These are phyloP conservation scores for Crotalus horridus DNA, from an alignment of 2,113 vertebrate genomes.

Conservation along the genomic window DNA sequence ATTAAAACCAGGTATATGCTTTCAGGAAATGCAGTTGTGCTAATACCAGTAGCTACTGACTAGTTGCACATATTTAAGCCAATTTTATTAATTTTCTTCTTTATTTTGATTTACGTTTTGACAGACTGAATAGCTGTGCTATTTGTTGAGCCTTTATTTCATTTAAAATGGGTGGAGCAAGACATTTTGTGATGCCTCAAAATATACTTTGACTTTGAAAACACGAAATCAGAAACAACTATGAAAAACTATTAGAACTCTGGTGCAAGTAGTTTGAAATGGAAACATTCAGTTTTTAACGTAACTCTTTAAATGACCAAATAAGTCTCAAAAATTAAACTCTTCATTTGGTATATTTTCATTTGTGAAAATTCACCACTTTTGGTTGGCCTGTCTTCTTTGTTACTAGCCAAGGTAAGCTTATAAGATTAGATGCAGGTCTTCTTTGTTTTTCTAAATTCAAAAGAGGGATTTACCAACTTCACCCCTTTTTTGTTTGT, in stretches of 20 bases:
- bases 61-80: background rate
- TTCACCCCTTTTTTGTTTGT: background rate
- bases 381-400: constrained; percentile 3
- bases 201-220: background rate
- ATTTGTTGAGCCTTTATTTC: background rate
- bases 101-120: background rate
- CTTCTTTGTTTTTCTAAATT: background rate
- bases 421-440: constrained; percentile 32
- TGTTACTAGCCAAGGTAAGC: constrained; percentile 20
- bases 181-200: background rate
- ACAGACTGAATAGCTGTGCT: background rate
- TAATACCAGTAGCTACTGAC: background rate
- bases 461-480: background rate
- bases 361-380: constrained; percentile 28
- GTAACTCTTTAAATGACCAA: background rate
- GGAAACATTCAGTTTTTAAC: constrained; percentile 16
- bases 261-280: constrained; percentile 11
- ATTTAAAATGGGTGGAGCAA: background rate
- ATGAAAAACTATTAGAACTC: constrained; percentile 19
- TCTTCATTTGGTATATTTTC: constrained; percentile 35
- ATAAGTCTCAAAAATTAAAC: background rate
- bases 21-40: background rate
- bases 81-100: background rate
- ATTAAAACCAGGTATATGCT: background rate
- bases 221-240: background rate